A percentile compares a stretch with the other conserved stretches of the same genome.
Evolutionary conservation across 1,140 invertebrate species (phyloP).

Genomic region (Brachystomella parvula): DNA sequence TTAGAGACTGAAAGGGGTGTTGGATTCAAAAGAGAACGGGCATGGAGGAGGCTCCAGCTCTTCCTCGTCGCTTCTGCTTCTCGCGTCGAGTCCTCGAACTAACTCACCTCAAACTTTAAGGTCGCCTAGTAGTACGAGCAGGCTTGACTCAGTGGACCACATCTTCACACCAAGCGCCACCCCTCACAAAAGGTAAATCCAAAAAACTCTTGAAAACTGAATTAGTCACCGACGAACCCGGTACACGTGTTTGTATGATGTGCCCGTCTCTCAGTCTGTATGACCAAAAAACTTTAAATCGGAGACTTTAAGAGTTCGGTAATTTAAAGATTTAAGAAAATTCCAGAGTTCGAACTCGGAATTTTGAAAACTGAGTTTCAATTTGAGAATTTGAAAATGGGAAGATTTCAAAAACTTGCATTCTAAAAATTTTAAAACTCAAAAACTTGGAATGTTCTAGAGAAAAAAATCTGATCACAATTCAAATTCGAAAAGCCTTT

Average conservation of each 20-base stretch:
- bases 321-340: too few relatives aligned
- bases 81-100: background rate
- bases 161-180: background rate
- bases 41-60: background rate
- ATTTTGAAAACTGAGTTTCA: too few relatives aligned
- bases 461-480: too few relatives aligned
- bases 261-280: too few relatives aligned
- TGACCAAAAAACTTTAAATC: too few relatives aligned
- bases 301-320: too few relatives aligned
- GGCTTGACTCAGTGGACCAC: background rate
- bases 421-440: too few relatives aligned
- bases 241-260: background rate
- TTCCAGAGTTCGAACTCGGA: too few relatives aligned
- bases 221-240: background rate
- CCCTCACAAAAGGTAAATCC: background rate
- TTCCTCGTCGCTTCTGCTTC: background rate
- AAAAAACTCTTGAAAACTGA: background rate
- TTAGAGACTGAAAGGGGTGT: conserved; percentile 27
- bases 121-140: conserved; percentile 3
- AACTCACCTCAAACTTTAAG: background rate
- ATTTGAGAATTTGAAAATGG: too few relatives aligned
- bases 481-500: too few relatives aligned
- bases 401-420: too few relatives aligned
- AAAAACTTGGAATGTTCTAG: too few relatives aligned
- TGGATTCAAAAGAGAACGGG: conserved; percentile 31